Conservation (phyloP, 2,797 vertebrate genomes). For the Silurus lanzhouensis region DNA sequence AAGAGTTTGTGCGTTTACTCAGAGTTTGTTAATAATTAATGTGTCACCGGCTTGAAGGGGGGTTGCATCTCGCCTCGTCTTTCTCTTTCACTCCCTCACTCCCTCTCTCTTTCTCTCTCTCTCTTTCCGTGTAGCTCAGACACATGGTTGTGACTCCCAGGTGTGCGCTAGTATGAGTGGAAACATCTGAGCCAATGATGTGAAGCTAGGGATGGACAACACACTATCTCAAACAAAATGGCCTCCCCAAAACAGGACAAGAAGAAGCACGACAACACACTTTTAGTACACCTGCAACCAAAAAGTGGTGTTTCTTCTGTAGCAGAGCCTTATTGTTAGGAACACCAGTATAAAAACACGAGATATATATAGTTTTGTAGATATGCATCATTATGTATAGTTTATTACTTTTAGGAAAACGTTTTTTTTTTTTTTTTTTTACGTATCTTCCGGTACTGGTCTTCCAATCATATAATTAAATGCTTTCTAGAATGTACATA, state of each 20-base stretch:
- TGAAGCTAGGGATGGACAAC: slow-evolving; percentile 49
- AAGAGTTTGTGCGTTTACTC: slow-evolving; percentile 80
- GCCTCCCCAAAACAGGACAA: slow-evolving; percentile 49
- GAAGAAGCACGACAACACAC: background rate
- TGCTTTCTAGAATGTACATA: background rate
- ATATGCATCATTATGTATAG: background rate
- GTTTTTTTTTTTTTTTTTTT: background rate
- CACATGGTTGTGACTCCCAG: slow-evolving; percentile 53
- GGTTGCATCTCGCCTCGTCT: slow-evolving; percentile 65
- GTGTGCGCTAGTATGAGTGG: slow-evolving; percentile 47
- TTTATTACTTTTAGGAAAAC: background rate
- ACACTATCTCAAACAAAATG: slow-evolving; percentile 64
- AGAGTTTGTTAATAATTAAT: slow-evolving; percentile 83
- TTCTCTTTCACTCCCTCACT: slow-evolving; percentile 52
- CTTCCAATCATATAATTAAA: background rate
- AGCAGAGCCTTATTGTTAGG: background rate
- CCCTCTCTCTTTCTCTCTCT: slow-evolving; percentile 61
- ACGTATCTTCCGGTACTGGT: background rate
- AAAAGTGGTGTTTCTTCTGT: background rate
- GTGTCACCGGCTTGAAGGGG: slow-evolving; percentile 78
- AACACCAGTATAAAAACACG: background rate
- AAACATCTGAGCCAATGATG: slow-evolving; percentile 54
- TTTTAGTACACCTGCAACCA: background rate
- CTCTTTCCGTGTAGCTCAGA: slow-evolving; percentile 45
- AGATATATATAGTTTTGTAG: background rate